Conservation (phyloP, 30 jellyfish, hydroid and myxozoan genomes). For the Mastigias papua region DNA sequence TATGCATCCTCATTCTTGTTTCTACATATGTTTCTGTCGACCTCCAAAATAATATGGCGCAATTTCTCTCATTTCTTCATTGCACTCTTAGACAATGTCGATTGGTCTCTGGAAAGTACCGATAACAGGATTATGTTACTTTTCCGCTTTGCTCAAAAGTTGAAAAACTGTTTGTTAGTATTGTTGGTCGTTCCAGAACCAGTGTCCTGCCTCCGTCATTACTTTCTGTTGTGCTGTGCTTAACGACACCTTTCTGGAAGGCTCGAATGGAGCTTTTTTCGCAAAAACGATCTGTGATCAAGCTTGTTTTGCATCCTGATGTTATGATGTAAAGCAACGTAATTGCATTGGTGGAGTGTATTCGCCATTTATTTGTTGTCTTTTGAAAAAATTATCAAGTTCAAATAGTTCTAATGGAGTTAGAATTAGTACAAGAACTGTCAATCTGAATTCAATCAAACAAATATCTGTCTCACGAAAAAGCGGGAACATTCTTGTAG, state of each 20-base stretch:
- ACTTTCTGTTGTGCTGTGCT: slow-evolving; percentile 44
- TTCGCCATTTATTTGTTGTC: slow-evolving; percentile 14
- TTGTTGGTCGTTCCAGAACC: slow-evolving; percentile 53
- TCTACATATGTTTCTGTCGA: slow-evolving; percentile 29
- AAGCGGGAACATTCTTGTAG: no score
- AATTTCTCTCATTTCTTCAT: no score
- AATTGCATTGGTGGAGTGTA: slow-evolving; percentile 31
- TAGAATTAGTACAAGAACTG: no score
- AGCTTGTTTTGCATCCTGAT: slow-evolving; percentile 40
- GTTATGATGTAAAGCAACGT: slow-evolving; percentile 19
- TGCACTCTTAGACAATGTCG: no score
- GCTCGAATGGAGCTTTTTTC: background rate
- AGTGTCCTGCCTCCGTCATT: slow-evolving; percentile 47
- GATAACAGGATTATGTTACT: no score
- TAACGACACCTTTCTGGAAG: slow-evolving; percentile 13
- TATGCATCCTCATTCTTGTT: slow-evolving; percentile 36
- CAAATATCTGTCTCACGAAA: no score
- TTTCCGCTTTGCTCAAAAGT: slow-evolving; percentile 1
- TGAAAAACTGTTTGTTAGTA: slow-evolving; percentile 11
- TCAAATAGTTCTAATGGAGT: no score
- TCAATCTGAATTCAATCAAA: no score
- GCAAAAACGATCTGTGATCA: slow-evolving; percentile 31
- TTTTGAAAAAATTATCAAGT: no score
- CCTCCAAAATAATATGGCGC: no score
- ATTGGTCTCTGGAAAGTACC: no score